Evolutionary conservation across 2,888 invertebrate species (phyloP).

Genomic region (Serripes groenlandicus): DNA sequence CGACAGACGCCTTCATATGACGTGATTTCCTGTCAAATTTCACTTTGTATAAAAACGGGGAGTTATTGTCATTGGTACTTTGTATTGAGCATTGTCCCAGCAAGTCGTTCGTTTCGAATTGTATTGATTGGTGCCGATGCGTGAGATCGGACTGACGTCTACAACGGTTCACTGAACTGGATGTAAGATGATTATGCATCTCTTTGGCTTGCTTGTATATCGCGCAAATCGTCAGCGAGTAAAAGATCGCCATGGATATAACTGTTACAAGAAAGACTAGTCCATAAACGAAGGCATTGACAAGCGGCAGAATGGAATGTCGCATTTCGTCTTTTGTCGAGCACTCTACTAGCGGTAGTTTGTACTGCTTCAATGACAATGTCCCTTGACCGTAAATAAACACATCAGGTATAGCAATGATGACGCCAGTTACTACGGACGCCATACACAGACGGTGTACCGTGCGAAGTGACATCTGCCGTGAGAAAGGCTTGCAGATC

Average conservation of each 20-base stretch:
- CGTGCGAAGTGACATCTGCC: not conserved
- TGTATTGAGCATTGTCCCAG: too few relatives aligned
- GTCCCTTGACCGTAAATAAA: slow-evolving; percentile 14
- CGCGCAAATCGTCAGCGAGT: not conserved
- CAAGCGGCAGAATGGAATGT: not conserved
- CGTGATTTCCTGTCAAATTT: not conserved
- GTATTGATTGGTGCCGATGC: not conserved
- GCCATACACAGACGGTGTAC: not conserved
- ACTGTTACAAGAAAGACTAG: not conserved
- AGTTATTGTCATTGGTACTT: not conserved
- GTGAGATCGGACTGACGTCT: not conserved
- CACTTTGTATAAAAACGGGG: not conserved
- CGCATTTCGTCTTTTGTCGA: not conserved
- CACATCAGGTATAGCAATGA: not conserved
- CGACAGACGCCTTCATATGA: not conserved
- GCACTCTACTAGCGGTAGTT: slow-evolving; percentile 3
- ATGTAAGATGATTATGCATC: not conserved
- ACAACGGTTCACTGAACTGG: not conserved
- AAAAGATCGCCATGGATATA: not conserved
- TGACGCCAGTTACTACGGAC: not conserved
- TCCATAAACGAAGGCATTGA: not conserved
- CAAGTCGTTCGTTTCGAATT: not conserved
- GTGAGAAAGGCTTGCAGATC: slow-evolving; percentile 1
- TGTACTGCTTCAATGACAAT: not conserved
- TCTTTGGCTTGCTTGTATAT: not conserved